phyloP scores from a whole-genome alignment of 2,797 vertebrate species.

The Apogon hyalosoma region DNA sequence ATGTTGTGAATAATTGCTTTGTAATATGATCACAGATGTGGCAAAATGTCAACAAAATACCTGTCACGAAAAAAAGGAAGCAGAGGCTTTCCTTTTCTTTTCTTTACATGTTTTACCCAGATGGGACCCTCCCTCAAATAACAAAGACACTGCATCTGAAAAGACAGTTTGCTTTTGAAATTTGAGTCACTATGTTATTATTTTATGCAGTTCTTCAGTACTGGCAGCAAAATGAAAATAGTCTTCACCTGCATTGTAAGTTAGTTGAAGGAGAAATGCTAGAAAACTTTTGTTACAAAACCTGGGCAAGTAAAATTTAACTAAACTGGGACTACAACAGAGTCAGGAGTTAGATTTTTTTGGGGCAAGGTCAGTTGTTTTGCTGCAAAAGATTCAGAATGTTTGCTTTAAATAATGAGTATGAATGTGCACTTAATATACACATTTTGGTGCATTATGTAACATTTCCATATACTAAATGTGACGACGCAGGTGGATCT shows the following conservation, averaged over 20 bases:
- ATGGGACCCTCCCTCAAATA: too few species aligned
- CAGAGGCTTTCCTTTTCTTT: neutral
- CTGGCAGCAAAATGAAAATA: slow-evolving; percentile 1
- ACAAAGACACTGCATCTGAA: too few species aligned
- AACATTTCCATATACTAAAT: slow-evolving; percentile 8
- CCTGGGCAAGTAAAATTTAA: neutral
- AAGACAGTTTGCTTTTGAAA: too few species aligned
- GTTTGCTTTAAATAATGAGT: neutral
- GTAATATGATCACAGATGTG: neutral
- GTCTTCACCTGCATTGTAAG: neutral
- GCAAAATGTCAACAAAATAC: neutral
- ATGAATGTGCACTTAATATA: neutral
- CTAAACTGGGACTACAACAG: too few species aligned
- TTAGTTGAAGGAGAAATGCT: neutral
- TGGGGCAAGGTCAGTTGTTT: too few species aligned
- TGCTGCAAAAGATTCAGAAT: too few species aligned
- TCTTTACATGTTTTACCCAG: too few species aligned
- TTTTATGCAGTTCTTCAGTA: too few species aligned
- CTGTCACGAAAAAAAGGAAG: neutral
- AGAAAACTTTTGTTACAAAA: slow-evolving; percentile 2
- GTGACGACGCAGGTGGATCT: neutral
- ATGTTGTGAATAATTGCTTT: too few species aligned
- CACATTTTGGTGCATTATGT: neutral
- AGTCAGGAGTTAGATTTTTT: too few species aligned
- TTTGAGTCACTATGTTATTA: too few species aligned